phyloP scores from a whole-genome alignment of 2,113 vertebrate genomes.

The Notechis scutatus region DNA sequence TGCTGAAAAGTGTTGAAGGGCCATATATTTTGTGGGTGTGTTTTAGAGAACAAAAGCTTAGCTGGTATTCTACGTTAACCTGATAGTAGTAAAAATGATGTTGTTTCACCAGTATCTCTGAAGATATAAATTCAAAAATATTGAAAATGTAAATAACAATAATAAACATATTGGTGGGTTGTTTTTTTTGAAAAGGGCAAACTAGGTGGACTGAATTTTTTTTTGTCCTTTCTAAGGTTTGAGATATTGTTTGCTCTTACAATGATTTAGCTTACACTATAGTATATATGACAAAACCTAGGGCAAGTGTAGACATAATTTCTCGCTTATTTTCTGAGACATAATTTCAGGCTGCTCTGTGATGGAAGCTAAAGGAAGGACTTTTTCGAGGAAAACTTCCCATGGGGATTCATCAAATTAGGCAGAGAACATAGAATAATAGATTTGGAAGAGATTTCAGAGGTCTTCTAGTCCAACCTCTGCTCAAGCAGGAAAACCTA shows the following conservation, averaged over 20 bases:
- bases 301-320: neutral
- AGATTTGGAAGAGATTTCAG: neutral
- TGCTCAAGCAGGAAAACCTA: neutral
- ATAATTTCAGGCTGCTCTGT: neutral
- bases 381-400: neutral
- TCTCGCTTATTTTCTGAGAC: neutral
- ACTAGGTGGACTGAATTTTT: neutral
- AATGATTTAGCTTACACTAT: neutral
- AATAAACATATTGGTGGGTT: neutral
- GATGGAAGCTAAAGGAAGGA: neutral
- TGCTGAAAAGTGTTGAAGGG: neutral
- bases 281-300: neutral
- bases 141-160: conserved; percentile 39
- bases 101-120: conserved; percentile 35
- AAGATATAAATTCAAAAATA: conserved; percentile 39
- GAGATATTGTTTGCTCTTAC: neutral
- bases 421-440: neutral
- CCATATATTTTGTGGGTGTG: neutral
- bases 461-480: neutral
- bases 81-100: conserved; percentile 3
- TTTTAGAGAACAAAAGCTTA: neutral
- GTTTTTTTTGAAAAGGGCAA: rapidly evolving
- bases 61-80: neutral
- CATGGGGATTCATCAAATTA: neutral
- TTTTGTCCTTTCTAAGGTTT: neutral